Conservation (phyloP, 1,140 invertebrate genomes). For the Sycophaga agraensis region DNA sequence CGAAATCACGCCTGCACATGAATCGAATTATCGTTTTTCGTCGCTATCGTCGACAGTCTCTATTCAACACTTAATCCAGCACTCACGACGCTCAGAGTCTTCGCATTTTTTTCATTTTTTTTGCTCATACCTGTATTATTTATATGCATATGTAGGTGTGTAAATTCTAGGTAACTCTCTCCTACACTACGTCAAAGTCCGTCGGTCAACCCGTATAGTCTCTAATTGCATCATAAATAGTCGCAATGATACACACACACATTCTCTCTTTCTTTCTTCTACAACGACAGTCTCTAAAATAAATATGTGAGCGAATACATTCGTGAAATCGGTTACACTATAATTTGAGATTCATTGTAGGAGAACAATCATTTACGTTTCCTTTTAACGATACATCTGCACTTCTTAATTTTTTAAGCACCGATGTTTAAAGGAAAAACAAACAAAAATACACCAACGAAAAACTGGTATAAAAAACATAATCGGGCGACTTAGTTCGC, state of each 20-base stretch:
- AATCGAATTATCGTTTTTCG: not conserved
- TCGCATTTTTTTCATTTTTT: not conserved
- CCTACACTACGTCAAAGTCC: not conserved
- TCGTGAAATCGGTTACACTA: constrained; percentile 2
- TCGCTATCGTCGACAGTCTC: not conserved
- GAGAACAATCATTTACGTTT: not conserved
- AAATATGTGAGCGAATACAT: constrained; percentile 5
- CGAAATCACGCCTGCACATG: constrained; percentile 6
- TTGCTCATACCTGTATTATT: constrained; percentile 4
- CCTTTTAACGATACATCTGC: not conserved
- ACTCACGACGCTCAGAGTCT: constrained; percentile 1
- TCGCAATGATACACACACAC: not conserved
- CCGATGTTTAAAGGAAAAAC: not conserved
- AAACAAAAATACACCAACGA: constrained; percentile 7
- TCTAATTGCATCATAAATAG: constrained; percentile 41
- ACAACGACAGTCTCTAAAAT: not conserved
- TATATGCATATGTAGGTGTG: not conserved
- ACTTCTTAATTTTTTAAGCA: not conserved
- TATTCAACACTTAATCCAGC: constrained; percentile 2
- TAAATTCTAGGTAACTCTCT: constrained; percentile 23
- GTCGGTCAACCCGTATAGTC: constrained; percentile 26
- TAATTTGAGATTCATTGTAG: constrained; percentile 8
- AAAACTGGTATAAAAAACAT: not conserved
- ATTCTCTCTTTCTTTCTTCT: constrained; percentile 2
- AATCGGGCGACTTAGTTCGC: constrained; percentile 5